Evolutionary conservation across 2,888 invertebrate genomes (phyloP), one percentile per base, ranked within the genome.

Genomic region (Malacosoma neustria): DNA sequence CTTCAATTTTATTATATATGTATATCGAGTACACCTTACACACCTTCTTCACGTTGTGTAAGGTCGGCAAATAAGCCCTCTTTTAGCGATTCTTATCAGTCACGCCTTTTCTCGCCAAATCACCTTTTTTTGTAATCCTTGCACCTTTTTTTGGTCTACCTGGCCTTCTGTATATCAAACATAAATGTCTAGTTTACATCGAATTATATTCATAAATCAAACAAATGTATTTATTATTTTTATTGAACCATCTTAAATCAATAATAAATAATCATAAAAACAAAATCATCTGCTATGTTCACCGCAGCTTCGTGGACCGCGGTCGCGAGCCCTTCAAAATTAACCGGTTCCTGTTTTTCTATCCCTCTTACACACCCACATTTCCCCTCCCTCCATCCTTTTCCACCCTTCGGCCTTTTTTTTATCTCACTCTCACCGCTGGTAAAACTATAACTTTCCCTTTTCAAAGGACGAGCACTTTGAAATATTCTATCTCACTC

Each of bases 381-480:
- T 14, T 37, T 37, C 13, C 32, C 45, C 29, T 61, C 54, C 51
- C 45, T 22, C 60, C 43, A 33, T 76, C 80, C 52, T 65, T 40
- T 38, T 73, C 61, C 60, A 57, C 71, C 77, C 74, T 73, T 73
- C 72, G 76, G 72, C 54, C 61, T 74, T 77, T 81, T 79, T 79
- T 81, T 80, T 72, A 76, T 84, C 84, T 81, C 84, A 82, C 84
- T 82, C 84, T 81, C 73, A 64, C 84, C 71, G 65, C 61, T 62
- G 72, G 63, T 61, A 48, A 58, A 62, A 72, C 67, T 73, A 79
- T 73, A 81, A 85, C 85, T 84, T 85, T 85, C 85, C 85, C 82
- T 85, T 84, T 85, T 82, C 66, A 84, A 84, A 82, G 82, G 81
- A 82, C 84, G 85, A 84, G 84, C 81, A 79, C 77, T 72, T 72